A percentile compares a stretch with the other conserved stretches of the same genome.
phyloP scores from a whole-genome alignment of 2,113 vertebrate genomes.

The Lasiurus borealis region DNA sequence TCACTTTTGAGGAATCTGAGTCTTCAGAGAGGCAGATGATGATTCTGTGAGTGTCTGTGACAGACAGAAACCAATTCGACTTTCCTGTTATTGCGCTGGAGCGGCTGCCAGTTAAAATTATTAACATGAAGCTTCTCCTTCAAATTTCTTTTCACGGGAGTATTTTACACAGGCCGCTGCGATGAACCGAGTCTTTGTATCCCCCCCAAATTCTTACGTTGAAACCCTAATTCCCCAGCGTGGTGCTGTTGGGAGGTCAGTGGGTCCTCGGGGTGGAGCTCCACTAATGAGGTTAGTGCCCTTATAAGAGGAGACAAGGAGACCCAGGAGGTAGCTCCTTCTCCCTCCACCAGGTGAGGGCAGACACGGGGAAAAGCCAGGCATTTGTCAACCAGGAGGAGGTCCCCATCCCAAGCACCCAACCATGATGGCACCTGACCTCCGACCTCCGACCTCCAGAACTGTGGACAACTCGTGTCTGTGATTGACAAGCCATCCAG shows the following conservation, averaged over 20 bases:
- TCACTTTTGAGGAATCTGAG: background rate
- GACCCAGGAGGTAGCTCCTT: background rate
- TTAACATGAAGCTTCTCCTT: background rate
- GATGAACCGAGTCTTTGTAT: background rate
- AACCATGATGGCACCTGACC: background rate
- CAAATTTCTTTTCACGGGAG: background rate
- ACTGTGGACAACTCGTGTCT: background rate
- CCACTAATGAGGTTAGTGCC: background rate
- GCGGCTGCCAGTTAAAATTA: background rate
- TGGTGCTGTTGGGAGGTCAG: background rate
- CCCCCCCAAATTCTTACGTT: background rate
- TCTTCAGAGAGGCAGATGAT: background rate
- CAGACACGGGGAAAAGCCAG: background rate
- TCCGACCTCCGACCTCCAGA: background rate
- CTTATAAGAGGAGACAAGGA: background rate
- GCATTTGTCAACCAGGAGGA: background rate
- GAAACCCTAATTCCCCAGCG: background rate
- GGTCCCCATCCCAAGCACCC: background rate
- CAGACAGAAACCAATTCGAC: background rate
- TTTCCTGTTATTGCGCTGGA: background rate
- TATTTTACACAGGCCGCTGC: background rate
- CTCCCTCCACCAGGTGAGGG: background rate
- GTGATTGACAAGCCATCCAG: background rate
- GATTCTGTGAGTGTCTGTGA: rapidly evolving
- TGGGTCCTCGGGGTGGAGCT: background rate